phyloP scores from a whole-genome alignment of 2,888 invertebrate genomes.

The Mongoloraphidia duomilia region DNA sequence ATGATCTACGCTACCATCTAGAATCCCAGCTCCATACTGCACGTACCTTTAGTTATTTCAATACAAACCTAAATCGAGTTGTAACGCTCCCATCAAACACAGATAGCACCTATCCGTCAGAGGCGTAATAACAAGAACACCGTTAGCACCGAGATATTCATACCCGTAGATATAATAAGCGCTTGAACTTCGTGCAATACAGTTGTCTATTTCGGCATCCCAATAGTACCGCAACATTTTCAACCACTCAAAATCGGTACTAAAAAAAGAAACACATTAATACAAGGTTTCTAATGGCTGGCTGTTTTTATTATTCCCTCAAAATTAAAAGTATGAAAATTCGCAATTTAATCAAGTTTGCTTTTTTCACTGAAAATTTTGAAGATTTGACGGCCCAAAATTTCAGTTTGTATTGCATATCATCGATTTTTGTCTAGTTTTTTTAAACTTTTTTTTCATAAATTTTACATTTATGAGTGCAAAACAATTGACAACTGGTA shows the following conservation, averaged over 20 bases:
- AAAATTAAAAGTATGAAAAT: not conserved
- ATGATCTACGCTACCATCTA: too few relatives aligned
- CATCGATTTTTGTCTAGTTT: too few relatives aligned
- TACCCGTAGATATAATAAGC: conserved; percentile 74
- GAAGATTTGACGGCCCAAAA: too few relatives aligned
- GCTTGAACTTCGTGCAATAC: conserved; percentile 72
- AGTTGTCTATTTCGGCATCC: conserved; percentile 62
- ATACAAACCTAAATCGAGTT: conserved; percentile 53
- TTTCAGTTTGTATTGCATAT: too few relatives aligned
- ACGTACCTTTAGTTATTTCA: too few relatives aligned
- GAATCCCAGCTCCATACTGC: too few relatives aligned
- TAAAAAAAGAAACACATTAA: conserved; percentile 21
- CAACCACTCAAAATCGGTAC: conserved; percentile 73
- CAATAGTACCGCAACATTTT: conserved; percentile 86
- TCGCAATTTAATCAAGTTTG: not conserved
- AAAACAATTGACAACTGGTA: too few relatives aligned
- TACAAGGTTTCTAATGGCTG: too few relatives aligned
- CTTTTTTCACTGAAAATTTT: conserved; percentile 1
- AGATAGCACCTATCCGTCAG: conserved; percentile 79
- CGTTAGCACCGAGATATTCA: conserved; percentile 79
- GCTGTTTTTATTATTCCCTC: not conserved
- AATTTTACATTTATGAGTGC: too few relatives aligned
- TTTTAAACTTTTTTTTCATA: too few relatives aligned
- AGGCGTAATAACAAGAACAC: conserved; percentile 78
- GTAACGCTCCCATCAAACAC: conserved; percentile 80